These are phyloP conservation scores for Dione vanillae DNA, from an alignment of 2,888 invertebrate species.

Conservation along the genomic window DNA sequence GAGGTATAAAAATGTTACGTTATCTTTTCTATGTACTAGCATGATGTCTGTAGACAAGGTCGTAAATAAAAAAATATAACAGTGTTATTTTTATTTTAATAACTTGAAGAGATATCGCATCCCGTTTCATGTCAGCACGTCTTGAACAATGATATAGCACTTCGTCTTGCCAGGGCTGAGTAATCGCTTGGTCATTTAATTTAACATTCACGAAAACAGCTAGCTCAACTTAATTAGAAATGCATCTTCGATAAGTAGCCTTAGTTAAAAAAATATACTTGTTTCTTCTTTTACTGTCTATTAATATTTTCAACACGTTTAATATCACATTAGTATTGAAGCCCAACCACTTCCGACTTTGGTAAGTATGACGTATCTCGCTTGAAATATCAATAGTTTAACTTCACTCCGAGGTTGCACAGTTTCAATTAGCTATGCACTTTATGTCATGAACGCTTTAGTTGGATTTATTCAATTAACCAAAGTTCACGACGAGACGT, in stretches of 20 bases:
- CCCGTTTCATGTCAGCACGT: slow-evolving; percentile 22
- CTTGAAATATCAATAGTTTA: slow-evolving; percentile 30
- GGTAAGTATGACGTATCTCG: slow-evolving; percentile 16
- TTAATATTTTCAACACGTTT: neutral
- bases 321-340: neutral
- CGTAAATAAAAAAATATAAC: slow-evolving; percentile 13
- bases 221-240: slow-evolving; percentile 26
- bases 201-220: slow-evolving; percentile 25
- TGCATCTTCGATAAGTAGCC: neutral
- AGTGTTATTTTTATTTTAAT: slow-evolving; percentile 18
- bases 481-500: slow-evolving; percentile 31
- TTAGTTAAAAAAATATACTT: neutral
- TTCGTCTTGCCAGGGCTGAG: slow-evolving; percentile 17
- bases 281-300: neutral
- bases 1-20: neutral
- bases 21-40: neutral
- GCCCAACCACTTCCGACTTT: neutral
- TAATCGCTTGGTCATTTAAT: slow-evolving; percentile 25
- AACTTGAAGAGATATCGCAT: slow-evolving; percentile 12
- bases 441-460: slow-evolving; percentile 38
- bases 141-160: slow-evolving; percentile 26
- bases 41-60: neutral
- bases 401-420: slow-evolving; percentile 15
- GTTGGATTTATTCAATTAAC: slow-evolving; percentile 40
- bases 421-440: slow-evolving; percentile 33